Conservation (phyloP, 2,888 invertebrate genomes). For the Aricia artaxerxes region DNA sequence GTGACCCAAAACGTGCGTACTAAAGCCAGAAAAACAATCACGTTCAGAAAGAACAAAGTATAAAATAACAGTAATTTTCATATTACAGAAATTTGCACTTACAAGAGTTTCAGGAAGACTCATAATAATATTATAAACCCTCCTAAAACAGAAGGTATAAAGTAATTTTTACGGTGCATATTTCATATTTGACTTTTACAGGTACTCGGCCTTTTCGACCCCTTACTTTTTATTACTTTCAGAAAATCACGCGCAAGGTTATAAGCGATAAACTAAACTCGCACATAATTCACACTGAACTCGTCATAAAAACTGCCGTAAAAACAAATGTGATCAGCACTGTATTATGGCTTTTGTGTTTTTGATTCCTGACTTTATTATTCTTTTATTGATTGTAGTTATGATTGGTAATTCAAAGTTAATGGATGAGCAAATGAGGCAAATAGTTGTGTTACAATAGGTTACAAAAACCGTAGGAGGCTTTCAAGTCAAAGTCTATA, state of each 20-base stretch:
- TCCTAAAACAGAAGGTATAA: neutral
- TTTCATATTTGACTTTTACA: constrained; percentile 17
- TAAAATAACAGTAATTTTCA: too few relatives aligned
- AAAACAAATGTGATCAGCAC: constrained; percentile 16
- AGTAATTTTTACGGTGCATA: neutral
- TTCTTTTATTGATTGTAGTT: neutral
- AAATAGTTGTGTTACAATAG: neutral
- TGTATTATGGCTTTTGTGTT: neutral
- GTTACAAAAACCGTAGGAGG: neutral
- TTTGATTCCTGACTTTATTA: neutral
- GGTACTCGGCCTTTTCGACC: constrained; percentile 11
- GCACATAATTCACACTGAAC: neutral
- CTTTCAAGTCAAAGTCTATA: neutral
- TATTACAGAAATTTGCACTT: too few relatives aligned
- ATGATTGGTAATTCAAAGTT: neutral
- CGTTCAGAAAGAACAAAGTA: too few relatives aligned
- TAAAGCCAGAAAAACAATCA: too few relatives aligned
- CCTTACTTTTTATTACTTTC: constrained; percentile 14
- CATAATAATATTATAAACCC: neutral
- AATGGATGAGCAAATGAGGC: neutral
- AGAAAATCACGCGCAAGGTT: constrained; percentile 8
- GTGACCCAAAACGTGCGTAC: too few relatives aligned
- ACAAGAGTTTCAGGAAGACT: neutral
- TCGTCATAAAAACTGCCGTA: constrained; percentile 11
- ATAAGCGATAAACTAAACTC: constrained; percentile 10